Evolutionary conservation across 1,140 invertebrate species (phyloP).

Genomic region (Lepeophtheirus salmonis): DNA sequence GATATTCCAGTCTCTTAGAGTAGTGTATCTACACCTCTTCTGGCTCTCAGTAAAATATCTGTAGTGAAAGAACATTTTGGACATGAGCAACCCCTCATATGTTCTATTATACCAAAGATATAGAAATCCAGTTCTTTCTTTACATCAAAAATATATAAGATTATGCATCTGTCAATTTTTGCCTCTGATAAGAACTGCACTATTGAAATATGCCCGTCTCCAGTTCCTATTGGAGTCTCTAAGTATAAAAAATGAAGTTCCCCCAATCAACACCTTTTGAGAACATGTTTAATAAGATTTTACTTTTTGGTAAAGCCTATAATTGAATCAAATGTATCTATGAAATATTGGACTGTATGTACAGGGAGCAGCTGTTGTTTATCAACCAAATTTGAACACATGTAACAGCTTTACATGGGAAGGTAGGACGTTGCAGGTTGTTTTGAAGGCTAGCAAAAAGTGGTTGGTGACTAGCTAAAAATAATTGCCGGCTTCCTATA

Average conservation of each 20-base stretch:
- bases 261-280: slow-evolving; percentile 85
- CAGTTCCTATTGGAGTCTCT: slow-evolving; percentile 76
- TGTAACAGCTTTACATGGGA: too few relatives aligned
- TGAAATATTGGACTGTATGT: too few relatives aligned
- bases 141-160: slow-evolving; percentile 70
- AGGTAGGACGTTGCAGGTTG: too few relatives aligned
- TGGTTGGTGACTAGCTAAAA: too few relatives aligned
- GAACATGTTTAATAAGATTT: slow-evolving; percentile 82
- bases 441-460: too few relatives aligned
- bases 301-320: slow-evolving; percentile 46
- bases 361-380: too few relatives aligned
- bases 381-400: too few relatives aligned
- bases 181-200: slow-evolving; percentile 39
- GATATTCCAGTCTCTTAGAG: slow-evolving; percentile 43
- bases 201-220: slow-evolving; percentile 76
- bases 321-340: too few relatives aligned
- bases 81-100: slow-evolving; percentile 30
- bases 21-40: slow-evolving; percentile 49
- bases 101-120: slow-evolving; percentile 46
- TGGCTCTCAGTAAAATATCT: slow-evolving; percentile 59
- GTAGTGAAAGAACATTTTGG: slow-evolving; percentile 37
- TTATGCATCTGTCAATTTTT: slow-evolving; percentile 48
- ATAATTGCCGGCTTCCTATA: too few relatives aligned
- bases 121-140: slow-evolving; percentile 86
- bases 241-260: slow-evolving; percentile 65